Evolutionary conservation across 2,888 invertebrate species (phyloP).

Genomic region (Tenthredo amoena): DNA sequence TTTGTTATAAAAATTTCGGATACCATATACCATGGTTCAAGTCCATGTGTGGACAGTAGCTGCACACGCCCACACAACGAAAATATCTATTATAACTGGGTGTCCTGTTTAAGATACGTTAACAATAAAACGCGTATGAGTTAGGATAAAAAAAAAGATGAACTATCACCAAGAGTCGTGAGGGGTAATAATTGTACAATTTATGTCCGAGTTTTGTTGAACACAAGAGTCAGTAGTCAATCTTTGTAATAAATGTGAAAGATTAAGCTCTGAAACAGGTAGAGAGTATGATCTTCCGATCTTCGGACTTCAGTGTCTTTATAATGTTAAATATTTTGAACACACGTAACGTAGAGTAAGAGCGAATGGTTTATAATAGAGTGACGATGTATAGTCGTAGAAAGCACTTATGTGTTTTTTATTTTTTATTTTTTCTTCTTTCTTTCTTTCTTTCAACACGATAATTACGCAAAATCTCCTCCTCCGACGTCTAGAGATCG

Average conservation of each 20-base stretch:
- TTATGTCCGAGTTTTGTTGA: background rate
- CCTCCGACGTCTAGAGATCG: conserved; percentile 39
- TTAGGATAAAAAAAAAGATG: background rate
- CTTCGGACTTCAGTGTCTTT: background rate
- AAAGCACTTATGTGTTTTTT: conserved; percentile 25
- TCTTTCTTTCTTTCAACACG: conserved; percentile 21
- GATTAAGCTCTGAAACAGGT: background rate
- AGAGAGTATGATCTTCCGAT: background rate
- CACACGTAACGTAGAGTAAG: background rate
- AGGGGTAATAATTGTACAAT: background rate
- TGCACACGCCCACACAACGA: conserved; percentile 51
- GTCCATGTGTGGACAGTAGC: conserved; percentile 48
- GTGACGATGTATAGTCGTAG: conserved; percentile 21
- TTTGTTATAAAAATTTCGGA: conserved; percentile 31
- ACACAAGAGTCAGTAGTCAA: background rate
- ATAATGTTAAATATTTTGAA: background rate
- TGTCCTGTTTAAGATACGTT: background rate
- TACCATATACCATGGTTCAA: conserved; percentile 25
- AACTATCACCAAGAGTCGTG: background rate
- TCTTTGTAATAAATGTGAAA: background rate
- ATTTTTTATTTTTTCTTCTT: background rate
- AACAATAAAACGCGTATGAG: background rate
- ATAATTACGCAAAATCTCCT: conserved; percentile 52
- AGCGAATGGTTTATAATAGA: background rate
- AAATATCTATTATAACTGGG: conserved; percentile 27